phyloP scores from a whole-genome alignment of 2,888 invertebrate species.

The Cryptosula pallasiana region DNA sequence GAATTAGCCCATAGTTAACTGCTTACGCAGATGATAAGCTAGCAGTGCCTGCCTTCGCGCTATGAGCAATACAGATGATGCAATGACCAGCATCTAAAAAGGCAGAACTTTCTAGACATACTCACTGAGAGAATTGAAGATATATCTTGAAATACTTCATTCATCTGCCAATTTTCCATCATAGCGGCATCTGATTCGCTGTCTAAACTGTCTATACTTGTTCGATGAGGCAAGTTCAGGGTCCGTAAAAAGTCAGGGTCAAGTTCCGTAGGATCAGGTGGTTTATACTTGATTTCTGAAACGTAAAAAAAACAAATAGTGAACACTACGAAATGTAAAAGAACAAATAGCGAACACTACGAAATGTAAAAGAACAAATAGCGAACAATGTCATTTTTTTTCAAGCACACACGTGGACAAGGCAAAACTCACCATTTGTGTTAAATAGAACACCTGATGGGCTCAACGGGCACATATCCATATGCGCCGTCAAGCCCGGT shows the following conservation, averaged over 20 bases:
- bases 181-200: neutral
- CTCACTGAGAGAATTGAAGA: too few relatives aligned
- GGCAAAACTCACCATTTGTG: neutral
- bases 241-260: slow-evolving; percentile 18
- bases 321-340: neutral
- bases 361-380: neutral
- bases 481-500: neutral
- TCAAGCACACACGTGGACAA: too few relatives aligned
- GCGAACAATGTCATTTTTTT: too few relatives aligned
- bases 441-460: slow-evolving; percentile 15
- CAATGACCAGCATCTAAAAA: too few relatives aligned
- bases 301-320: neutral
- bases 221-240: slow-evolving; percentile 3
- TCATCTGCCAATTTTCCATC: slow-evolving; percentile 22
- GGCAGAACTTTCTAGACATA: too few relatives aligned
- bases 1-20: too few relatives aligned
- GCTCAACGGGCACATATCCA: neutral
- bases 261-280: slow-evolving; percentile 8
- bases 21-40: too few relatives aligned
- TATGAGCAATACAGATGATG: too few relatives aligned
- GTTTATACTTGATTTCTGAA: slow-evolving; percentile 2
- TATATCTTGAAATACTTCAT: slow-evolving; percentile 22
- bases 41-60: too few relatives aligned
- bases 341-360: neutral
- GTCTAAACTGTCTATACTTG: slow-evolving; percentile 13